phyloP scores from a whole-genome alignment of 2,888 invertebrate species.

The Spodoptera littoralis region DNA sequence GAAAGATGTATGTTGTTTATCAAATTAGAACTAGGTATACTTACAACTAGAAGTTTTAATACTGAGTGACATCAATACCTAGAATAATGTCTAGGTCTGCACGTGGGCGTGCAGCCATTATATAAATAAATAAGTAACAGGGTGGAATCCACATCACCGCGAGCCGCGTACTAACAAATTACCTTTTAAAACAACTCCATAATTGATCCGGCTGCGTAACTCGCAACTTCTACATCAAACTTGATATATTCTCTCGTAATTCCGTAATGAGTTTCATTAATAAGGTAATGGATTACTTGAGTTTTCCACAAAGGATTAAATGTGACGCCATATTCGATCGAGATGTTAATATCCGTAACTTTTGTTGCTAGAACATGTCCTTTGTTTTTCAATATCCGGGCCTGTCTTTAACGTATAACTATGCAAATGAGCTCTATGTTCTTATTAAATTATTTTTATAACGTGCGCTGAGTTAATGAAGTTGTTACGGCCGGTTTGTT shows the following conservation, averaged over 20 bases:
- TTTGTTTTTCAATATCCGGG: slow-evolving; percentile 58
- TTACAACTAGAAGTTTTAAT: no score
- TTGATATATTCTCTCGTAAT: slow-evolving; percentile 45
- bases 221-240: slow-evolving; percentile 44
- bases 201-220: slow-evolving; percentile 33
- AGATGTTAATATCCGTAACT: slow-evolving; percentile 66
- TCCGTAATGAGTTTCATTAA: slow-evolving; percentile 59
- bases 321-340: slow-evolving; percentile 55
- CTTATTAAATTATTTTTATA: slow-evolving; percentile 25
- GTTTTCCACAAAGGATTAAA: slow-evolving; percentile 53
- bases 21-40: no score
- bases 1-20: no score
- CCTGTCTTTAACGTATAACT: slow-evolving; percentile 31
- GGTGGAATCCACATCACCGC: neutral
- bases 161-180: slow-evolving; percentile 15
- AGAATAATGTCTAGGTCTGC: no score
- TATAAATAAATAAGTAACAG: neutral
- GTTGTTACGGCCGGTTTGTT: slow-evolving; percentile 6
- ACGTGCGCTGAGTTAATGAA: slow-evolving; percentile 10
- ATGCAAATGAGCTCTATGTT: slow-evolving; percentile 42
- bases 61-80: no score
- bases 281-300: slow-evolving; percentile 53
- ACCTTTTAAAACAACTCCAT: slow-evolving; percentile 36
- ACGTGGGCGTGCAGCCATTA: no score
- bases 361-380: slow-evolving; percentile 49